Conservation (phyloP, 2,113 vertebrate species). For the Leptosomus discolor region DNA sequence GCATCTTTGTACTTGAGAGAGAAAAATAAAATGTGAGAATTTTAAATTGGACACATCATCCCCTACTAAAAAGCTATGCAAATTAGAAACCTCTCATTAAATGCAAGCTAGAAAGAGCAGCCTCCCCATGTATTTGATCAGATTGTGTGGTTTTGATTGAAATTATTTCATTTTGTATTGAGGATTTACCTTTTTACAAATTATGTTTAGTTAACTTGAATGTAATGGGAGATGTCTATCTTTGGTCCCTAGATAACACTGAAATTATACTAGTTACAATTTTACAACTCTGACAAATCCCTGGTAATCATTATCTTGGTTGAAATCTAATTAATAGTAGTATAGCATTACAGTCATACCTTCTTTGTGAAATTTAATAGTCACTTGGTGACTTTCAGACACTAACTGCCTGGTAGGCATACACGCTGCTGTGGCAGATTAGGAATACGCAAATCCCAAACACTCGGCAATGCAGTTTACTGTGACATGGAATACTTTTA, state of each 20-base stretch:
- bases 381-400: background rate
- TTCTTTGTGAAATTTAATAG: background rate
- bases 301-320: background rate
- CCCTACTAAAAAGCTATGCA: background rate
- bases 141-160: background rate
- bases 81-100: slow-evolving; percentile 26
- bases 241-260: background rate
- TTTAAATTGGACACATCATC: background rate
- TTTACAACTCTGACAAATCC: slow-evolving; percentile 30
- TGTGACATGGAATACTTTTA: background rate
- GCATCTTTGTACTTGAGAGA: background rate
- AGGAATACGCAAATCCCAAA: background rate
- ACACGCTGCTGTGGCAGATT: background rate
- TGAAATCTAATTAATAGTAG: slow-evolving; percentile 51
- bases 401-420: background rate
- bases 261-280: slow-evolving; percentile 39
- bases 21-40: background rate
- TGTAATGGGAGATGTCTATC: background rate
- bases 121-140: background rate
- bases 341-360: background rate
- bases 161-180: background rate
- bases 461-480: background rate
- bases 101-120: background rate
- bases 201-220: slow-evolving; percentile 45
- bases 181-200: background rate